phyloP scores from a whole-genome alignment of 2,888 invertebrate genomes.

The Antitype chi region DNA sequence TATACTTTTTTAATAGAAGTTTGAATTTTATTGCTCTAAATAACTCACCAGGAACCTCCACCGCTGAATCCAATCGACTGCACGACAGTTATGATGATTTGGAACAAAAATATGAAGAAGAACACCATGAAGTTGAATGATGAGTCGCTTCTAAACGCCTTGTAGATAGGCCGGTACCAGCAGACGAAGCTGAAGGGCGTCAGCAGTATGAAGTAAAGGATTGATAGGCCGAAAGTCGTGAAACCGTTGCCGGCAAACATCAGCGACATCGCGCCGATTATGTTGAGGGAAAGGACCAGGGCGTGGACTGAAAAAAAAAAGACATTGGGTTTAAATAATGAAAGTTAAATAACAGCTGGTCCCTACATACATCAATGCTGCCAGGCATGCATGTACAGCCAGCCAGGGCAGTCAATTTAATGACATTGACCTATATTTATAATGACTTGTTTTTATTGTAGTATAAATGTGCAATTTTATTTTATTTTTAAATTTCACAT shows the following conservation, averaged over 20 bases:
- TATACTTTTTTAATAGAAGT: background rate
- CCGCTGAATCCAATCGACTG: conserved; percentile 96
- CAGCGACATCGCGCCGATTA: conserved; percentile 95
- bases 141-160: conserved; percentile 99
- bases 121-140: conserved; percentile 99
- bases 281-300: conserved; percentile 95
- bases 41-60: conserved; percentile 96
- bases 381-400: too few relatives aligned
- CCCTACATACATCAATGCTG: too few relatives aligned
- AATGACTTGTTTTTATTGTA: too few relatives aligned
- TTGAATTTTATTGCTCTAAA: background rate
- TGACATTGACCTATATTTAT: too few relatives aligned
- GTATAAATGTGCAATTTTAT: too few relatives aligned
- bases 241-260: conserved; percentile 92
- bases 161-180: conserved; percentile 99
- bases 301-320: conserved; percentile 94
- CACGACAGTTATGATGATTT: conserved; percentile 96
- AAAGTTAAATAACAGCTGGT: too few relatives aligned
- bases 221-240: conserved; percentile 95
- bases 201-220: conserved; percentile 97
- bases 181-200: conserved; percentile 99
- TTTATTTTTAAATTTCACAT: too few relatives aligned
- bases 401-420: too few relatives aligned
- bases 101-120: conserved; percentile 99
- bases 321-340: background rate